Conservation (phyloP, 2,113 vertebrate genomes). For the Physeter macrocephalus region DNA sequence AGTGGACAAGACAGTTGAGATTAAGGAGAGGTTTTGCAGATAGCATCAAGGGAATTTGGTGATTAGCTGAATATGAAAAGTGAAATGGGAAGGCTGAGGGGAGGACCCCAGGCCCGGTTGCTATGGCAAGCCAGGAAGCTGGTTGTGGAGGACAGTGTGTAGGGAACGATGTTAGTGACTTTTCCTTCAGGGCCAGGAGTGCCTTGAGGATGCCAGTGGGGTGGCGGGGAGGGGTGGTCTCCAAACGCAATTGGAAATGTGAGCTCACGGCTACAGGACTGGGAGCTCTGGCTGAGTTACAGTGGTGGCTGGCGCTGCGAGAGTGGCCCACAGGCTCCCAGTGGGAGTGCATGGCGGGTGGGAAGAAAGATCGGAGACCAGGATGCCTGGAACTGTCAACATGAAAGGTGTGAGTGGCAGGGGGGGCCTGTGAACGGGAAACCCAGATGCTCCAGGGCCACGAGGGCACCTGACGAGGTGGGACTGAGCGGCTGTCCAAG, state of each 20-base stretch:
- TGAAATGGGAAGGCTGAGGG: not conserved
- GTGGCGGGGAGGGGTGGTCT: too few relatives aligned
- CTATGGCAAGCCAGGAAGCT: not conserved
- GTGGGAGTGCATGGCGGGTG: too few relatives aligned
- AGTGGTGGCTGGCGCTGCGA: accelerated
- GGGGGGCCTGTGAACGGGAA: not conserved
- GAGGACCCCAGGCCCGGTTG: not conserved
- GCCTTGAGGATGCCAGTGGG: not conserved
- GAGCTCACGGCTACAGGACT: not conserved
- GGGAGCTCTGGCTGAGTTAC: not conserved
- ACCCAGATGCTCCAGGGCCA: not conserved
- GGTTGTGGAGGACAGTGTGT: not conserved
- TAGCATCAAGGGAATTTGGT: not conserved
- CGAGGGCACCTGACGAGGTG: accelerated
- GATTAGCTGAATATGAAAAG: not conserved
- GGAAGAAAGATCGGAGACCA: not conserved
- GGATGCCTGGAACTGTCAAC: not conserved
- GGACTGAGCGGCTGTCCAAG: not conserved
- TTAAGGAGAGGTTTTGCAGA: not conserved
- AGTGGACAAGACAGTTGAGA: not conserved
- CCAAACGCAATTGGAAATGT: not conserved
- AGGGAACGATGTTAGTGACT: not conserved
- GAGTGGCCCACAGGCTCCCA: not conserved
- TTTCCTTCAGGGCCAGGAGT: not conserved
- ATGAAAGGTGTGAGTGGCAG: not conserved